Percentiles rank a stretch among this genome's conserved stretches.
phyloP scores from a whole-genome alignment of 2,888 invertebrate genomes.

The Syrphus vitripennis region DNA sequence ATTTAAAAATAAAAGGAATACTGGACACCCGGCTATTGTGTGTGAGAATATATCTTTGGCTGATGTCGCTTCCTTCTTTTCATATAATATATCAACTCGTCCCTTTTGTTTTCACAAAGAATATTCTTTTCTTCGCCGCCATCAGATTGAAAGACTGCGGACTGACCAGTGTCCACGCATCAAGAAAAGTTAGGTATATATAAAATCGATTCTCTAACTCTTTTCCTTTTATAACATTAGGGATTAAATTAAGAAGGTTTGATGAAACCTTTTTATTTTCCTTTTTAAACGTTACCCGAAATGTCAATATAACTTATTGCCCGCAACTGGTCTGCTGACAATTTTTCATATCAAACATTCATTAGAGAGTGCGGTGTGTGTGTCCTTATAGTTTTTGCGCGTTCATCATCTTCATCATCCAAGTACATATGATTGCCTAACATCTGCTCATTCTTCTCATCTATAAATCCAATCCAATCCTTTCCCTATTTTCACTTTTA shows the following conservation, averaged over 20 bases:
- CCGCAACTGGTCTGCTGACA: slow-evolving; percentile 63
- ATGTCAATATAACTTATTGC: slow-evolving; percentile 72
- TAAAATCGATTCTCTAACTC: slow-evolving; percentile 48
- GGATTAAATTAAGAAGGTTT: slow-evolving; percentile 69
- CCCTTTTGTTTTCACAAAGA: slow-evolving; percentile 50
- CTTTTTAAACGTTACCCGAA: slow-evolving; percentile 46
- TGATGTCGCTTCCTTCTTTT: slow-evolving; percentile 63
- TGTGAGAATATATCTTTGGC: slow-evolving; percentile 62
- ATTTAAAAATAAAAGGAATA: slow-evolving; percentile 21
- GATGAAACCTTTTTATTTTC: slow-evolving; percentile 42
- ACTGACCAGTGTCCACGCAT: slow-evolving; percentile 68
- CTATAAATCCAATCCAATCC: slow-evolving; percentile 45
- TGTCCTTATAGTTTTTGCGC: slow-evolving; percentile 47
- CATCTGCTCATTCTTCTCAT: slow-evolving; percentile 57
- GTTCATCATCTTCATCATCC: slow-evolving; percentile 10
- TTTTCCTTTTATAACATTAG: slow-evolving; percentile 61
- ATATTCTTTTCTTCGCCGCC: slow-evolving; percentile 58
- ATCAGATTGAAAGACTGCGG: too few relatives aligned
- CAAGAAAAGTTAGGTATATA: slow-evolving; percentile 23
- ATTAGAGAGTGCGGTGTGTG: background rate
- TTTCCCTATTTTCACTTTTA: slow-evolving; percentile 43
- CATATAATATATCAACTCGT: slow-evolving; percentile 14
- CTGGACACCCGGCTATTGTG: slow-evolving; percentile 71
- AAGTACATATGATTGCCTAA: slow-evolving; percentile 63
- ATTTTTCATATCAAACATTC: slow-evolving; percentile 16